Conservation (phyloP, 2,797 vertebrate genomes). For the Oreochromis grahami region DNA sequence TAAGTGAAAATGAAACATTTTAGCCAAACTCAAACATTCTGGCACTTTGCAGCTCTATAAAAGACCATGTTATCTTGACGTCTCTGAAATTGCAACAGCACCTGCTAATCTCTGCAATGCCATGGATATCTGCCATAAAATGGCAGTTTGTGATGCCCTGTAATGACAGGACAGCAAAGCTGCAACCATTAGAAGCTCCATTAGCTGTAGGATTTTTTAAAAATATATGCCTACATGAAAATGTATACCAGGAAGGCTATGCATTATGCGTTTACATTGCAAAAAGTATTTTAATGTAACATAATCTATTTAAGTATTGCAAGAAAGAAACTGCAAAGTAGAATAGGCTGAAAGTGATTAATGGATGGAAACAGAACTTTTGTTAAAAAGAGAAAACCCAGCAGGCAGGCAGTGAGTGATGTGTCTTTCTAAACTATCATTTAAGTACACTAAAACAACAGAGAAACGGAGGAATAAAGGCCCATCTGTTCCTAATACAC, state of each 20-base stretch:
- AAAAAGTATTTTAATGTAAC: neutral
- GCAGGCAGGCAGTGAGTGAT: neutral
- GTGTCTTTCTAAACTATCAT: neutral
- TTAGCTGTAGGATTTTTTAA: neutral
- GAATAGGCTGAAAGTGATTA: neutral
- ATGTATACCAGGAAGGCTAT: neutral
- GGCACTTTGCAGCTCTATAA: neutral
- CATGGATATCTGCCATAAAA: neutral
- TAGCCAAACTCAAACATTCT: neutral
- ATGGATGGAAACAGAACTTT: neutral
- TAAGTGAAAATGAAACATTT: neutral
- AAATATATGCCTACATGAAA: neutral
- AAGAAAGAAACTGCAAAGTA: neutral
- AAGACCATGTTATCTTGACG: neutral
- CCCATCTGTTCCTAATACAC: neutral
- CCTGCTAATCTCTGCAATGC: neutral
- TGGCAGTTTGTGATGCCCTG: neutral
- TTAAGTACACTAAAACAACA: neutral
- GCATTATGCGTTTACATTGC: neutral
- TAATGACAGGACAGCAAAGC: neutral
- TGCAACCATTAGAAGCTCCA: neutral
- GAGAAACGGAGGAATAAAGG: rapidly evolving
- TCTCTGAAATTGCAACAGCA: neutral
- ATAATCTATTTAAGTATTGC: neutral
- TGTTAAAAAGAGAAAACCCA: neutral